A percentile compares a stretch with the other conserved stretches of the same genome.
Evolutionary conservation across 92 coral and sea anemone genomes (phyloP).

Genomic region (Diadumene lineata): DNA sequence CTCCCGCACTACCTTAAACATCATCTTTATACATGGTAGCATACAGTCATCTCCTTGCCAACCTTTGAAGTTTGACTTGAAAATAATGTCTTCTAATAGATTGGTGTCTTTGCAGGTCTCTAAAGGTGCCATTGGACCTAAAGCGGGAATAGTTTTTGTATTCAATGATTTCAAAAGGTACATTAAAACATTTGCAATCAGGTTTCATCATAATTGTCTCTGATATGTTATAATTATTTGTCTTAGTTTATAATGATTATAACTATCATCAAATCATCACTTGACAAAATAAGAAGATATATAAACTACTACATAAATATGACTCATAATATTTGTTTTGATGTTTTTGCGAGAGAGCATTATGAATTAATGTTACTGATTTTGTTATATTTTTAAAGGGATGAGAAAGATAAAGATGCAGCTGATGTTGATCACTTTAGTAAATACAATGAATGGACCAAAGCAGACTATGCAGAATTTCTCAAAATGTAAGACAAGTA

Average conservation of each 20-base stretch:
- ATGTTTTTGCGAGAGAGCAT: no score
- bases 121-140: slow-evolving; percentile 90
- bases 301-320: no score
- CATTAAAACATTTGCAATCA: not conserved
- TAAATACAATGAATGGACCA: slow-evolving; percentile 88
- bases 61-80: no score
- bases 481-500: slow-evolving; percentile 54
- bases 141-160: slow-evolving; percentile 86
- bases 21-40: no score
- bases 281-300: no score
- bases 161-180: slow-evolving; percentile 85
- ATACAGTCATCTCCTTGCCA: no score
- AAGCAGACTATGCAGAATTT: slow-evolving; percentile 60
- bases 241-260: no score
- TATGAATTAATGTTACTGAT: not conserved
- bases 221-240: no score
- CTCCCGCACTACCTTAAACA: no score
- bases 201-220: no score
- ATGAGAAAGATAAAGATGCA: slow-evolving; percentile 46
- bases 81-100: not conserved
- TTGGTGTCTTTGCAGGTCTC: slow-evolving; percentile 57
- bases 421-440: slow-evolving; percentile 70
- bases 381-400: not conserved
- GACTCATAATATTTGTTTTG: no score
- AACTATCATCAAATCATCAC: no score